A percentile compares a stretch with the other conserved stretches of the same genome.
These are phyloP conservation scores for Ptyas mucosa DNA, from an alignment of 2,113 vertebrate species.

Conservation along the genomic window DNA sequence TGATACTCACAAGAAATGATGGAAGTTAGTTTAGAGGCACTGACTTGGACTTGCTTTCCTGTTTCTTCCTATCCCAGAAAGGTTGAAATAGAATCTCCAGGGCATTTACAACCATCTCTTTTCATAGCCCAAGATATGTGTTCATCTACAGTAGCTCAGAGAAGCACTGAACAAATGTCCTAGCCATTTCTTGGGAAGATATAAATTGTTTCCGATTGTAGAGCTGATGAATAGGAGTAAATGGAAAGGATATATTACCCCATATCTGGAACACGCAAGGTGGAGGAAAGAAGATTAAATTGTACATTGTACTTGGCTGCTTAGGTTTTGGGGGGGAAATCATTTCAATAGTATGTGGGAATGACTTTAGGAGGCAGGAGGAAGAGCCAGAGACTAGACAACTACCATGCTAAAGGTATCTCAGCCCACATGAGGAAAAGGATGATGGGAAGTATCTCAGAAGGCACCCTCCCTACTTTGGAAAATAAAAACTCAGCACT, in stretches of 20 bases:
- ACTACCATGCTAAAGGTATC: background rate
- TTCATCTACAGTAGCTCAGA: background rate
- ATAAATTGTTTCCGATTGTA: background rate
- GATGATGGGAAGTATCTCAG: background rate
- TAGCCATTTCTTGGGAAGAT: background rate
- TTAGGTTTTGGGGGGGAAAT: background rate
- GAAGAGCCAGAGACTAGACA: background rate
- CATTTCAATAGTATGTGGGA: background rate
- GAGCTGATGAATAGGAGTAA: background rate
- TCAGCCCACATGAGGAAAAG: background rate
- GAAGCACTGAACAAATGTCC: background rate
- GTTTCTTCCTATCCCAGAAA: background rate
- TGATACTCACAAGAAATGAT: slow-evolving; percentile 1
- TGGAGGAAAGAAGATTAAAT: background rate
- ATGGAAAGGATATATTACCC: background rate
- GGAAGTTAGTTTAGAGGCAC: background rate
- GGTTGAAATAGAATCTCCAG: background rate
- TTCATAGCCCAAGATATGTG: background rate
- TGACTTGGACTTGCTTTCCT: background rate
- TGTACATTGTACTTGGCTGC: background rate
- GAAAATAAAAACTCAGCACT: background rate
- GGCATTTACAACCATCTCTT: too few relatives aligned
- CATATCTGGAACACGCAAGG: background rate
- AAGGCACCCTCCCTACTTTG: background rate
- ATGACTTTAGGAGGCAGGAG: background rate